Evolutionary conservation across 2,888 invertebrate species (phyloP).

Genomic region (Idaea aversata): DNA sequence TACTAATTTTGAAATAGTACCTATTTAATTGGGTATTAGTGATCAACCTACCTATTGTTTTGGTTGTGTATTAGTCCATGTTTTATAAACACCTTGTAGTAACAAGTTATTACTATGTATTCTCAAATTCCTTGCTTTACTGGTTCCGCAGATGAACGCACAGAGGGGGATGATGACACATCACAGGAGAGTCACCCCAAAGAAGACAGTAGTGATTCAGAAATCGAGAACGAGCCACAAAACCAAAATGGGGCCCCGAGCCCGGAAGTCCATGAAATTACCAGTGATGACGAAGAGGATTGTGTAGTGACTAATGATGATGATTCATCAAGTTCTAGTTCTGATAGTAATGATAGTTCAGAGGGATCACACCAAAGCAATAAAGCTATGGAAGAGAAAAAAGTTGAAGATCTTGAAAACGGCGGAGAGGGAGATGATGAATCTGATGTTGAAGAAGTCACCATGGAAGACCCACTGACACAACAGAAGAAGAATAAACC

Average conservation of each 20-base stretch:
- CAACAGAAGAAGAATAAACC: slow-evolving; percentile 63
- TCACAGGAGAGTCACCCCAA: slow-evolving; percentile 74
- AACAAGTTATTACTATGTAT: slow-evolving; percentile 16
- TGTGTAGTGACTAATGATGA: slow-evolving; percentile 75
- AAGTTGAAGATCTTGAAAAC: slow-evolving; percentile 77
- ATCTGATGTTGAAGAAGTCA: slow-evolving; percentile 73
- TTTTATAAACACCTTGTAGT: background rate
- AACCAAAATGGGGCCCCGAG: slow-evolving; percentile 63
- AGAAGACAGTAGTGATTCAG: slow-evolving; percentile 71
- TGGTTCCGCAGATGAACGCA: slow-evolving; percentile 66
- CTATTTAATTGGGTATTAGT: background rate
- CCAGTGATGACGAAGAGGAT: slow-evolving; percentile 81
- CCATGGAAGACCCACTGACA: slow-evolving; percentile 84
- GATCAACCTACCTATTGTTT: background rate
- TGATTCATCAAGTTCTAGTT: slow-evolving; percentile 78
- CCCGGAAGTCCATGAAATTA: slow-evolving; percentile 77
- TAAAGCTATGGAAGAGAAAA: slow-evolving; percentile 75
- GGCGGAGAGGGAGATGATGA: slow-evolving; percentile 57
- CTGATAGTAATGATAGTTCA: slow-evolving; percentile 80
- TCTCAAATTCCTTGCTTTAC: slow-evolving; percentile 29
- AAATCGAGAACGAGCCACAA: slow-evolving; percentile 58
- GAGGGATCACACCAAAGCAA: slow-evolving; percentile 73
- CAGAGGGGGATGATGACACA: slow-evolving; percentile 75
- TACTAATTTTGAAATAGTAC: background rate
- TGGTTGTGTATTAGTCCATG: background rate